These are phyloP conservation scores for Eunapius fragilis DNA, from an alignment of 37 sponge, comb jelly and placozoan genomes.

Conservation along the genomic window DNA sequence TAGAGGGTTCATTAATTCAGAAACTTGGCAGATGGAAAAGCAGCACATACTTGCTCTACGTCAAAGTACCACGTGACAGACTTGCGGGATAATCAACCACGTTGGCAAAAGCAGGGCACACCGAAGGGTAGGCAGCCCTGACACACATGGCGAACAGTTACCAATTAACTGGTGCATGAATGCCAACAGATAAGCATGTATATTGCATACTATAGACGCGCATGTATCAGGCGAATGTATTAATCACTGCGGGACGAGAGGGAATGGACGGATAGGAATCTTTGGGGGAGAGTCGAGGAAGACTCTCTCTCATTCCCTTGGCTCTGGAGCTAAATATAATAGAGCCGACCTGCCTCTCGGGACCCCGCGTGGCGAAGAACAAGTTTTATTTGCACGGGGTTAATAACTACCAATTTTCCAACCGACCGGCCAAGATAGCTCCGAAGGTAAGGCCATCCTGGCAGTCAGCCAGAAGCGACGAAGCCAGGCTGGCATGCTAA, in stretches of 20 bases:
- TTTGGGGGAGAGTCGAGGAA: not conserved
- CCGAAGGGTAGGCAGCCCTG: not conserved
- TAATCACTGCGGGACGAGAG: too few relatives aligned
- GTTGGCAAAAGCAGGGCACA: not conserved
- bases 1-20: constrained; percentile 21
- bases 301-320: not conserved
- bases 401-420: not conserved
- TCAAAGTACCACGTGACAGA: constrained; percentile 5
- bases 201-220: too few relatives aligned
- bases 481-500: not conserved
- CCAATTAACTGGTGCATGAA: not conserved
- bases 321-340: not conserved
- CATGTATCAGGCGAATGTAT: too few relatives aligned
- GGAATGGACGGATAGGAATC: too few relatives aligned
- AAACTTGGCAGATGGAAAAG: constrained; percentile 33
- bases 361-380: not conserved
- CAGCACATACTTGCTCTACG: constrained; percentile 19
- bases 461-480: not conserved
- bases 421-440: not conserved
- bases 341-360: not conserved
- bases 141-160: not conserved
- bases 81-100: constrained; percentile 1
- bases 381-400: not conserved
- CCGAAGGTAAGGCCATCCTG: not conserved
- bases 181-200: not conserved